phyloP scores from a whole-genome alignment of 1,140 invertebrate species.

The Papilio dardanus region DNA sequence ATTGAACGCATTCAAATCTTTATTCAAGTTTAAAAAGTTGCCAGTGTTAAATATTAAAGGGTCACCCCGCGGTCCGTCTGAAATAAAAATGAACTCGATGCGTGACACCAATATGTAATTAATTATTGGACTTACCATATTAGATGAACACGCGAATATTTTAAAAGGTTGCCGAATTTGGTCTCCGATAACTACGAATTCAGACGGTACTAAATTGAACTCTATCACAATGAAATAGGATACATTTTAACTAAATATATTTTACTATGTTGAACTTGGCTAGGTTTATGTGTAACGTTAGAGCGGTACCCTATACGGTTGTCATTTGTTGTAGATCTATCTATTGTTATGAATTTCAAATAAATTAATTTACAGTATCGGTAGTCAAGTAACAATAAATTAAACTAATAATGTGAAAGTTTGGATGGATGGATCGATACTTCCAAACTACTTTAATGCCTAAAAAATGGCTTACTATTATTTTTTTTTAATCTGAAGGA shows the following conservation, averaged over 20 bases:
- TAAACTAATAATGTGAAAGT: no score
- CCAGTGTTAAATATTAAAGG: constrained; percentile 36
- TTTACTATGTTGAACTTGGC: not conserved
- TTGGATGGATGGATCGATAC: no score
- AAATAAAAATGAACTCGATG: constrained; percentile 34
- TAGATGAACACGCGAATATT: constrained; percentile 36
- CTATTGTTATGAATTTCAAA: constrained; percentile 4
- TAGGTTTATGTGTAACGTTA: not conserved
- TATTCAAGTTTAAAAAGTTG: constrained; percentile 27
- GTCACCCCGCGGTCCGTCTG: constrained; percentile 33
- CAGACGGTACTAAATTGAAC: not conserved
- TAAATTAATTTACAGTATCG: not conserved
- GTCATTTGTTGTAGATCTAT: constrained; percentile 28
- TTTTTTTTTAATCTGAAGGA: no score
- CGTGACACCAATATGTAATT: constrained; percentile 26
- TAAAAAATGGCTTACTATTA: no score
- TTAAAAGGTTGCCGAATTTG: constrained; percentile 32
- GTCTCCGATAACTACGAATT: constrained; percentile 16
- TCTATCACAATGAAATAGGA: constrained; percentile 3
- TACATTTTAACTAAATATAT: not conserved
- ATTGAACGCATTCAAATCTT: constrained; percentile 8
- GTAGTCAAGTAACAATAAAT: not conserved
- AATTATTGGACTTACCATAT: constrained; percentile 35
- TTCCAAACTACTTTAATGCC: no score
- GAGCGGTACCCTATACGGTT: constrained; percentile 23